phyloP scores from a whole-genome alignment of 2,888 invertebrate species.

The Perdita meconis region DNA sequence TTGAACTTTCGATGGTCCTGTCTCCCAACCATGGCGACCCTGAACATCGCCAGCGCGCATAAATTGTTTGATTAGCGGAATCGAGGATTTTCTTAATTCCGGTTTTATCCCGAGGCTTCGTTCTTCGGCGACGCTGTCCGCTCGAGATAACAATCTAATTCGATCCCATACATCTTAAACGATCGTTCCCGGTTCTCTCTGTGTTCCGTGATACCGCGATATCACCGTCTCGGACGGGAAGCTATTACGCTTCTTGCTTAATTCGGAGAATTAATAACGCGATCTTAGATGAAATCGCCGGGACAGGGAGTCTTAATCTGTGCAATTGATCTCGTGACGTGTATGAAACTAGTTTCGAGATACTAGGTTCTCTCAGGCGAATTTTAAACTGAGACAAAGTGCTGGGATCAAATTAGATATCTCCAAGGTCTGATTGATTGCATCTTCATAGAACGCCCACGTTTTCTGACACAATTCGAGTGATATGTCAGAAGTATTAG shows the following conservation, averaged over 20 bases:
- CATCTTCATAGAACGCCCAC: too few species aligned
- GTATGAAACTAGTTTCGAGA: background rate
- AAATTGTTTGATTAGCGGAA: conserved; percentile 14
- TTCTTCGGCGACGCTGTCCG: conserved; percentile 14
- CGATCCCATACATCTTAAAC: conserved; percentile 1
- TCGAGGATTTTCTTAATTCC: conserved; percentile 16
- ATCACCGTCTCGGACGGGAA: background rate
- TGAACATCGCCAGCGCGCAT: background rate
- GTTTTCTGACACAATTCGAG: too few species aligned
- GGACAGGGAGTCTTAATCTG: background rate
- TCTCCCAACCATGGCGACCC: background rate
- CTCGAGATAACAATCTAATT: conserved; percentile 13
- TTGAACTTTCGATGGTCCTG: background rate
- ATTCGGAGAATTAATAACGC: conserved; percentile 9
- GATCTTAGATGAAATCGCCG: background rate
- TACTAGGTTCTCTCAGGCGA: too few species aligned
- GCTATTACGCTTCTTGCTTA: conserved; percentile 13
- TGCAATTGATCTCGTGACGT: background rate
- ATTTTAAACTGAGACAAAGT: too few species aligned
- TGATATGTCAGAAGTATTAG: too few species aligned
- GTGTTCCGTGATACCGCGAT: background rate
- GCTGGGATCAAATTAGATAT: too few species aligned
- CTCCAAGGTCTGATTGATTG: too few species aligned
- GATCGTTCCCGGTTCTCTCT: background rate
- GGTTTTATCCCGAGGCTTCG: background rate